A percentile compares a stretch with the other conserved stretches of the same genome.
Evolutionary conservation across 2,888 invertebrate species (phyloP).

Genomic region (Anthophora plumipes): DNA sequence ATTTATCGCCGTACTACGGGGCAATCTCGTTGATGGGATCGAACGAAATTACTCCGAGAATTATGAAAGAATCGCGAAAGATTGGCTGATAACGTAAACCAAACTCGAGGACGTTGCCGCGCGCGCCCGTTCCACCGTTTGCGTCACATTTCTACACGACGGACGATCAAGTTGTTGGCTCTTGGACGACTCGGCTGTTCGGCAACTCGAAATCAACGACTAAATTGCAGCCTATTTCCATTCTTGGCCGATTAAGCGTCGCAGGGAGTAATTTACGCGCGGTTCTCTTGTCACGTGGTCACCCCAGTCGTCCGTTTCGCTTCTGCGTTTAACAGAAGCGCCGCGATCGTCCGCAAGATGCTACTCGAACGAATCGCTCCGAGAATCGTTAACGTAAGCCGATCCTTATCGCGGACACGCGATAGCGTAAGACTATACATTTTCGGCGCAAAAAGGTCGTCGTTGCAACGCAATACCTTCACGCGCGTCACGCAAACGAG

Average conservation of each 20-base stretch:
- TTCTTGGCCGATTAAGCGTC: neutral
- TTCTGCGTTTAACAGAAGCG: too few species aligned
- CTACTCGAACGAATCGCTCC: neutral
- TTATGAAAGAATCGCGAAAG: neutral
- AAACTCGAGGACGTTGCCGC: too few species aligned
- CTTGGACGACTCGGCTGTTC: neutral
- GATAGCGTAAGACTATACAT: conserved; percentile 42
- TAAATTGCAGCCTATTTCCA: neutral
- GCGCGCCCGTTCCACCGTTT: too few species aligned
- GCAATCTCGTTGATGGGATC: conserved; percentile 4
- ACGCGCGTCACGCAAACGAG: neutral
- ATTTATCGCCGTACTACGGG: conserved; percentile 14
- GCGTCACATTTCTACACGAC: too few species aligned
- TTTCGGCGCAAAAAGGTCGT: conserved; percentile 46
- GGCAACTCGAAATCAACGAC: neutral
- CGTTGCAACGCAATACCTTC: conserved; percentile 38
- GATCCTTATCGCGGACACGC: conserved; percentile 9
- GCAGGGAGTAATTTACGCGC: too few species aligned
- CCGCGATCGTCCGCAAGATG: neutral
- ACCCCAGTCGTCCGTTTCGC: too few species aligned
- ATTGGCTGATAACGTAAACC: too few species aligned
- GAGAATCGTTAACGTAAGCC: neutral
- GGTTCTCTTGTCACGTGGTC: too few species aligned
- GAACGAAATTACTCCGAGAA: neutral
- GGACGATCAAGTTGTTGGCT: too few species aligned